phyloP scores from a whole-genome alignment of 2,113 vertebrate species.

The Takifugu flavidus region DNA sequence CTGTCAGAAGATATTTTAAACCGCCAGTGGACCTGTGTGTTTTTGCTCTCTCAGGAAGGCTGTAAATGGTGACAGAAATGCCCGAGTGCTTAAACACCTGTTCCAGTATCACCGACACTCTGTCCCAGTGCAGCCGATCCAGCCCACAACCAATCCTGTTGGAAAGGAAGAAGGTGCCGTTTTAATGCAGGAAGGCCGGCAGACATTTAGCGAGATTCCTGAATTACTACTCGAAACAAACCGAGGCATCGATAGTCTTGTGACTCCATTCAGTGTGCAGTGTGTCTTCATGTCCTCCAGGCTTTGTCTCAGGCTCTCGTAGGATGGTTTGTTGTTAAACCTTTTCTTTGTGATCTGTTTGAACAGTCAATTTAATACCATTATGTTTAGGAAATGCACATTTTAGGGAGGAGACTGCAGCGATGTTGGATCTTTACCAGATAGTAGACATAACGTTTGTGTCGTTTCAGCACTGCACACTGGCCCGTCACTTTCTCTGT shows the following conservation, averaged over 20 bases:
- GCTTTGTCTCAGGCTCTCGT: constrained; percentile 79
- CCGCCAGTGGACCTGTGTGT: not conserved
- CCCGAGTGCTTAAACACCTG: constrained; percentile 82
- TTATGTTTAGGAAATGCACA: not conserved
- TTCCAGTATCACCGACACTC: constrained; percentile 83
- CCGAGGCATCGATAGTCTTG: constrained; percentile 89
- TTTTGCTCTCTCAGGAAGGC: constrained; percentile 60
- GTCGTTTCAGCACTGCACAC: constrained; percentile 84
- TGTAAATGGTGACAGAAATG: constrained; percentile 87
- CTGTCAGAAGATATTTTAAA: too few relatives aligned
- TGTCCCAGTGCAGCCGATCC: constrained; percentile 82
- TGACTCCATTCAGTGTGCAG: constrained; percentile 80
- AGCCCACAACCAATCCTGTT: constrained; percentile 93
- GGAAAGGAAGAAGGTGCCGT: constrained; percentile 6
- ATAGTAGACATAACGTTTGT: constrained; percentile 84
- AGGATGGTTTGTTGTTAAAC: constrained; percentile 84
- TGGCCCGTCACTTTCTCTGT: constrained; percentile 79
- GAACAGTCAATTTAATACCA: not conserved
- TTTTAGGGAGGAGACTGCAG: not conserved
- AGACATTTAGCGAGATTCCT: not conserved
- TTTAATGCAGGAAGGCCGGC: not conserved
- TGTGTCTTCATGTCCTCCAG: constrained; percentile 88
- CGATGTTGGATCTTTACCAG: constrained; percentile 79
- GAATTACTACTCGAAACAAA: constrained; percentile 51
- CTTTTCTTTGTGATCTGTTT: constrained; percentile 88